These are phyloP conservation scores for Doryteuthis pealeii DNA, from an alignment of 1,140 invertebrate species.

Conservation along the genomic window DNA sequence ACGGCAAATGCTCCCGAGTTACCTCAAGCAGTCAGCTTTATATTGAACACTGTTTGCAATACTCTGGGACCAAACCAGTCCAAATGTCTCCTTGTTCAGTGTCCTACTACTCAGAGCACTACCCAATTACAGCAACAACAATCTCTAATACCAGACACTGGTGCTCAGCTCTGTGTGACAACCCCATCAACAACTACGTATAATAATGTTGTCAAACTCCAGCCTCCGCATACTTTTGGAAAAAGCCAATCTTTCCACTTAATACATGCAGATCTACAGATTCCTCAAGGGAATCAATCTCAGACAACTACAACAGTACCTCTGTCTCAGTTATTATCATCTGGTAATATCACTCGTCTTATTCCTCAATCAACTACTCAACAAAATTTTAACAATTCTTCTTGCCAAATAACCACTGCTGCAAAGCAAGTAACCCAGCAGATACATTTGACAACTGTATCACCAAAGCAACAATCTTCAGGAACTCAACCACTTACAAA, in stretches of 20 bases:
- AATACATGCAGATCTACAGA: neutral
- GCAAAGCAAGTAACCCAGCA: neutral
- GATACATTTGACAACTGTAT: neutral
- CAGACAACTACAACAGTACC: neutral
- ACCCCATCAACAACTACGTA: neutral
- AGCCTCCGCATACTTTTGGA: neutral
- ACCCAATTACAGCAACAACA: slow-evolving; percentile 7
- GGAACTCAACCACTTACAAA: neutral
- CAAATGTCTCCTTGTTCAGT: slow-evolving; percentile 6
- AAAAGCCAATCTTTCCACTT: neutral
- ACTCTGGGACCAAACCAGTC: neutral
- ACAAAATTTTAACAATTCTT: too few species aligned
- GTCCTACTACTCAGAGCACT: neutral
- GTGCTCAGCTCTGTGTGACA: neutral
- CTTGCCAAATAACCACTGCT: too few species aligned
- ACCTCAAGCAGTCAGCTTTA: slow-evolving; percentile 9
- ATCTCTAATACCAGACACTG: slow-evolving; percentile 4
- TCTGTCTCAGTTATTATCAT: neutral
- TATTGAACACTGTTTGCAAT: neutral
- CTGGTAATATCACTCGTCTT: neutral
- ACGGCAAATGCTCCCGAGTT: slow-evolving; percentile 13
- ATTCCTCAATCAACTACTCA: too few species aligned
- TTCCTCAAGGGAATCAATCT: neutral
- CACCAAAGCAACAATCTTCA: neutral
- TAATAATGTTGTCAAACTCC: neutral